A percentile compares a stretch with the other conserved stretches of the same genome.
Evolutionary conservation across 2,888 invertebrate genomes (phyloP).

Genomic region (Eucriotettix oculatus): DNA sequence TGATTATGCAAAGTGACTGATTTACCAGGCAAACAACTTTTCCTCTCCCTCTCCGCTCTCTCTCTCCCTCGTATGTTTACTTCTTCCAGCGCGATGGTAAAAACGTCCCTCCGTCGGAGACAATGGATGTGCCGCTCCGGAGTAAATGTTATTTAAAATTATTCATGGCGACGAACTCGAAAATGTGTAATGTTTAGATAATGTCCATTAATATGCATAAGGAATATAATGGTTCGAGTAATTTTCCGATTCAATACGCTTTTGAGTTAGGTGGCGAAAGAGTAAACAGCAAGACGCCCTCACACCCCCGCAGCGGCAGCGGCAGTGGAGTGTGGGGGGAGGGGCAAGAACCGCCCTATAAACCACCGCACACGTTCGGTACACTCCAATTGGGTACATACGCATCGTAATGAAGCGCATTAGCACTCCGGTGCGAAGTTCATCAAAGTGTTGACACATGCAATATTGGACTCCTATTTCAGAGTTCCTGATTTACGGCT

Average conservation of each 20-base stretch:
- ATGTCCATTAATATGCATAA: conserved; percentile 5
- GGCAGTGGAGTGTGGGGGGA: not conserved
- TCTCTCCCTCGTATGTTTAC: too few species aligned
- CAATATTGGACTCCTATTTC: too few species aligned
- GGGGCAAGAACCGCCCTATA: not conserved
- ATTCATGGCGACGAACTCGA: not conserved
- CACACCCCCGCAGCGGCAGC: not conserved
- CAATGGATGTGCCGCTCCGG: not conserved
- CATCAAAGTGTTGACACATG: too few species aligned
- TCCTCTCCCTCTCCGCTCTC: too few species aligned
- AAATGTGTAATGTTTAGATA: not conserved
- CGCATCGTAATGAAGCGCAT: too few species aligned
- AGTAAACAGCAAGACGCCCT: not conserved
- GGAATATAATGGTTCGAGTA: conserved; percentile 3
- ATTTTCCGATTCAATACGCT: conserved; percentile 5
- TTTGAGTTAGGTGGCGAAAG: conserved; percentile 3
- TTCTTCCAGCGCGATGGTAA: too few species aligned
- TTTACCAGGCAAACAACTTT: too few species aligned
- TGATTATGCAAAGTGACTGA: too few species aligned
- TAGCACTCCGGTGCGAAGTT: too few species aligned
- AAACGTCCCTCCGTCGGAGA: not conserved
- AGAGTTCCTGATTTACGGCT: too few species aligned
- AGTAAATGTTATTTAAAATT: conserved; percentile 1
- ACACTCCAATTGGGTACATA: too few species aligned
- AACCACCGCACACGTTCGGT: too few species aligned